A percentile compares a stretch with the other conserved stretches of the same genome.
Evolutionary conservation across 23 tunicate genomes (phyloP).

Genomic region (Trididemnum clinides): DNA sequence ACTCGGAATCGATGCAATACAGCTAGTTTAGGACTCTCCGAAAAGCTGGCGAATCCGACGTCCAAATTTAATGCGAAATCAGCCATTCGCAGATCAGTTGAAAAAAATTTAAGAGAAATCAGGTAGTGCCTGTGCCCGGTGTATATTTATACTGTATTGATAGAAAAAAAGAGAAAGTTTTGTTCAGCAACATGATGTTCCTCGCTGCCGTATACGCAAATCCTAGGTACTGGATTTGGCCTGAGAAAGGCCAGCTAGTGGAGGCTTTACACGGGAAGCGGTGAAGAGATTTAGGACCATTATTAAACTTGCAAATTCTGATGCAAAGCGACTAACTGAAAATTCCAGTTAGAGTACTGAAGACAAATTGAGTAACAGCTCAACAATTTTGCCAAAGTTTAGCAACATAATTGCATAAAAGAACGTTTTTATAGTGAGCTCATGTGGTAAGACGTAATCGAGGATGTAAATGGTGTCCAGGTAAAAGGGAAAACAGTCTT

Average conservation of each 20-base stretch:
- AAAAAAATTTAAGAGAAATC: not conserved
- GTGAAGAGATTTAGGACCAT: not conserved
- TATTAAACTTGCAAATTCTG: not conserved
- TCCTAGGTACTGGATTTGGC: not conserved
- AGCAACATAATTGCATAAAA: not conserved
- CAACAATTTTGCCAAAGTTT: not conserved
- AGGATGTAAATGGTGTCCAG: not conserved
- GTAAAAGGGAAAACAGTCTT: not conserved
- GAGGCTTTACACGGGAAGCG: not conserved
- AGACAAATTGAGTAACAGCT: not conserved
- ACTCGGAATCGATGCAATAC: no score
- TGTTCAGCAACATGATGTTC: slow-evolving; percentile 3
- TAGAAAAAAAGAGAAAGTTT: not conserved
- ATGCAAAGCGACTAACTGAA: not conserved
- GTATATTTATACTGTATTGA: not conserved
- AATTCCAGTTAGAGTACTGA: not conserved
- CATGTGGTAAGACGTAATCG: not conserved
- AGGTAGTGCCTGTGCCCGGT: not conserved
- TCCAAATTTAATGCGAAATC: no score
- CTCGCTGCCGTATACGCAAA: no score
- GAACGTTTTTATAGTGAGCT: not conserved
- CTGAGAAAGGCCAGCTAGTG: not conserved
- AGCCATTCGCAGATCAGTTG: no score
- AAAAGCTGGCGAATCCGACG: no score
- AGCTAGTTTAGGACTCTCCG: no score